Percentiles rank a stretch among this genome's conserved stretches.
phyloP scores from a whole-genome alignment of 2,888 invertebrate genomes.

The Leptothorax acervorum region DNA sequence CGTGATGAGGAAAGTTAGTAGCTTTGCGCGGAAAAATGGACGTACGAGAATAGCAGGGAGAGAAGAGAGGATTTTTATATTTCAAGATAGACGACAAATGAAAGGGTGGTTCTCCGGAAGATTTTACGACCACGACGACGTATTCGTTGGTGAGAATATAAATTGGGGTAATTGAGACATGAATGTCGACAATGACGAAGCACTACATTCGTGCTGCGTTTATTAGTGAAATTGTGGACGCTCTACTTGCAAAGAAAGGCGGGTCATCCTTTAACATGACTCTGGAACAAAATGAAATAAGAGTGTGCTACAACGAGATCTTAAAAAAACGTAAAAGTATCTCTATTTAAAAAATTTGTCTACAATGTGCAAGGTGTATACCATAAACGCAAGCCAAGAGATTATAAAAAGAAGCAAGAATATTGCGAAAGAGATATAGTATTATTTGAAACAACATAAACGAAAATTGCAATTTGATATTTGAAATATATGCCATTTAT shows the following conservation, averaged over 20 bases:
- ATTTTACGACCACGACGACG: slow-evolving; percentile 31
- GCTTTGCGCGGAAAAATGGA: not conserved
- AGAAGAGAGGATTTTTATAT: not conserved
- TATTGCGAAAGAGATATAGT: not conserved
- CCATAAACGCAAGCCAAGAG: not conserved
- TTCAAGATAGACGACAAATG: slow-evolving; percentile 16
- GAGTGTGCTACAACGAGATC: not conserved
- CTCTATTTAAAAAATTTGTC: slow-evolving; percentile 44
- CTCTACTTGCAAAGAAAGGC: slow-evolving; percentile 13
- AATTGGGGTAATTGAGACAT: slow-evolving; percentile 40
- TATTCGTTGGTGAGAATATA: slow-evolving; percentile 41
- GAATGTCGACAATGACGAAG: slow-evolving; percentile 44
- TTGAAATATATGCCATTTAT: not conserved
- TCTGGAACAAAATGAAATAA: not conserved
- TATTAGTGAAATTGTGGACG: slow-evolving; percentile 30
- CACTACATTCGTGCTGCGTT: slow-evolving; percentile 12
- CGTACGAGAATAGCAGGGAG: not conserved
- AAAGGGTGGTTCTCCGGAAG: slow-evolving; percentile 7
- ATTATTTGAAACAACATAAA: not conserved
- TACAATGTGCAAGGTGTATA: not conserved
- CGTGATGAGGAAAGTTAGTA: slow-evolving; percentile 2
- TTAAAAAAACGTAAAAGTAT: not conserved
- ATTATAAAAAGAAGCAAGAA: not conserved
- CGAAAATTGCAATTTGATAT: not conserved
- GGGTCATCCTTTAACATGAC: not conserved